These are phyloP conservation scores for Leucoraja erinaceus DNA, from an alignment of 2,113 vertebrate genomes.

Conservation along the genomic window DNA sequence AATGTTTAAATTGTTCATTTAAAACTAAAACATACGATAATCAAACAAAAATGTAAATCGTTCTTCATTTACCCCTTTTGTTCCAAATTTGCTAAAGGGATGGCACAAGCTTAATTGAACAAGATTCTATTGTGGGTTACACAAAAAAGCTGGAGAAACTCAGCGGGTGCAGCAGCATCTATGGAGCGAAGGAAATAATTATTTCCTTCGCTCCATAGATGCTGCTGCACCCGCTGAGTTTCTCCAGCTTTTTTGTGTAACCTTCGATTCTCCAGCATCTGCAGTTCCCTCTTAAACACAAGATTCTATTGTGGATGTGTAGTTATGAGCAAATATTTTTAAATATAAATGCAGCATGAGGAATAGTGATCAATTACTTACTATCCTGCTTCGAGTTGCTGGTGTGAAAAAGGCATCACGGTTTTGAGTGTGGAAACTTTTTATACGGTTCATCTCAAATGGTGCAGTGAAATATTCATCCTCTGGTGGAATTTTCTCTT, in stretches of 20 bases:
- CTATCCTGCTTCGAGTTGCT: constrained; percentile 83
- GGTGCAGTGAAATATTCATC: constrained; percentile 80
- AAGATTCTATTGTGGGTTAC: background rate
- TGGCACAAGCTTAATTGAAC: background rate
- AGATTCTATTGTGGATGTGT: background rate
- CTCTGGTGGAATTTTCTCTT: constrained; percentile 71
- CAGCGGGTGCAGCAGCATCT: too few relatives aligned
- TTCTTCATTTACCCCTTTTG: background rate
- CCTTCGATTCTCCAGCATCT: too few relatives aligned
- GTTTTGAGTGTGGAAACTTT: constrained; percentile 68
- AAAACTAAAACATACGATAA: background rate
- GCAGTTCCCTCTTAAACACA: too few relatives aligned
- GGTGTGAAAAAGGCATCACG: constrained; percentile 78
- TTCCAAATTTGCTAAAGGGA: background rate
- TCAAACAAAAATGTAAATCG: background rate
- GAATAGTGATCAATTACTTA: constrained; percentile 47
- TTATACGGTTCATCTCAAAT: constrained; percentile 69
- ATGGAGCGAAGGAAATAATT: too few relatives aligned
- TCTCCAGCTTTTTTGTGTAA: too few relatives aligned
- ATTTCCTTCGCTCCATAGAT: too few relatives aligned
- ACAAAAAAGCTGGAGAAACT: too few relatives aligned
- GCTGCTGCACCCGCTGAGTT: too few relatives aligned
- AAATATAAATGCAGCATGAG: background rate
- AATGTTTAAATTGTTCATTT: background rate
- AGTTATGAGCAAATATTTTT: background rate